Base-by-base conservation (phyloP, 1,140 invertebrate genomes). In the Helicoverpa zea region DNA sequence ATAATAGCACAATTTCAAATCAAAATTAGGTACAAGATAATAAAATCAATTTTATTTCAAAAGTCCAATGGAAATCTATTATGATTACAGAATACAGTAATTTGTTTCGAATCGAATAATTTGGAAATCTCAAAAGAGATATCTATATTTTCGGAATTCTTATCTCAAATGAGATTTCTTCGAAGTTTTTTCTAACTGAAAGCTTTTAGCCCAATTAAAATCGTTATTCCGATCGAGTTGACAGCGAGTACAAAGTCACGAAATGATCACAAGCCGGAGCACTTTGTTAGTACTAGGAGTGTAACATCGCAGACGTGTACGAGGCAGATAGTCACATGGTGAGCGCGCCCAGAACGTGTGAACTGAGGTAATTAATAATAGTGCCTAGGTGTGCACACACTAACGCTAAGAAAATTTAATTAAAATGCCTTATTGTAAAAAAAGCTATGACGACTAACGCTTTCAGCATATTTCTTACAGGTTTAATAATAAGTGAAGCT, bases 401-500 rank as follows among this genome's bases (percentile, higher is more conserved):
- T 58, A 43, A 75, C 16, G 16, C 30, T 56, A 61, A 75, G 58
- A 59, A 59, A 75, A 64, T 63, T 77, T 51, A 77, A 64, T 77
- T 64, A 64, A 77, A 77, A 66, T 66, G 43, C 74, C 30, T 52
- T 47, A 64, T 49, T 64, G 61, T 49, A 66, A 66, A 78, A 43
- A 66, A 78, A 47, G 51, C 43, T 9, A 43, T 66, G 61, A 78
- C 59, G 51, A 56, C 61, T 78, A 56, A 66, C 75, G 49, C 61
- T 78, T 78, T 78, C 29, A 66, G 61, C 61, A 54, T 75, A 63
- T 75, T 75, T 23, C 61, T 66, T 43, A 47, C 30, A 78, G 75
- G 29, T 66, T 80, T 74, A 56, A 81, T 74, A 63, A 64, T 66
- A 70, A 66, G 70, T 70, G 64, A 79, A 59, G 52, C 77, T 79